Base-by-base conservation (phyloP, 2,888 invertebrate species). In the Bursaphelenchus okinawaensis region DNA sequence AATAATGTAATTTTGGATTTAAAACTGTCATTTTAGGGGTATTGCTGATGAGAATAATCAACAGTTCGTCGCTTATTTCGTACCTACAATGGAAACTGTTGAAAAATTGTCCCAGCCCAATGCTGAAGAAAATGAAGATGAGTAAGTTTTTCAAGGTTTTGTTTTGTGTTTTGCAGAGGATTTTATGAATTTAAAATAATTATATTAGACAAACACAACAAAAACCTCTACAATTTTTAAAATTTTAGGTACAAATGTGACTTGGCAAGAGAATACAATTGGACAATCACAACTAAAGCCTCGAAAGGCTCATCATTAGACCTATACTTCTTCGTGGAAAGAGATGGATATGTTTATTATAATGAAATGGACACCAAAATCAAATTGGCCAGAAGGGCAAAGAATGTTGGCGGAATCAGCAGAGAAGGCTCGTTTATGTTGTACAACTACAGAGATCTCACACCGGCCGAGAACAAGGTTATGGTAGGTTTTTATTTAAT, bases 21-120 rank as follows among this genome's bases (percentile, higher is more conserved):
- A 40, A 26, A 0, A n/a, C n/a, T n/a, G 7, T 20, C 12, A 12
- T 85, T 84, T 20, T 84, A 91, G 92, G 84, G 98, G 96, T 89
- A 95, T 98, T 83, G 93, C 94, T 90, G 96, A 98, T 83, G 93
- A 94, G 85, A 93, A 92, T 80, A 95, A 96, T 23, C 94, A 96
- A 84, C 95, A 96, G 84, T 98, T 96, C 85, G 96, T 98, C 0
- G 96, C 95, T 0, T 96, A 98, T 85, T 99, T 98, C 86, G 85
- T 96, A 70, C 98, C 98, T 0, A 90, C 92, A 0, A 92, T 92
- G 50, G 91, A 91, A 9, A 96, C 96, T 0, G 86, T 95, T 73
- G 88, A 88, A 72, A 95, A 96, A 85, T 88, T 91, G 63, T 87
- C 89, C 52, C 95, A 96, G 81, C 87, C 90, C 58, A 86, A 61